These are phyloP conservation scores for Sphenopsis melanotis DNA, from an alignment of 2,797 vertebrate genomes.

Conservation along the genomic window DNA sequence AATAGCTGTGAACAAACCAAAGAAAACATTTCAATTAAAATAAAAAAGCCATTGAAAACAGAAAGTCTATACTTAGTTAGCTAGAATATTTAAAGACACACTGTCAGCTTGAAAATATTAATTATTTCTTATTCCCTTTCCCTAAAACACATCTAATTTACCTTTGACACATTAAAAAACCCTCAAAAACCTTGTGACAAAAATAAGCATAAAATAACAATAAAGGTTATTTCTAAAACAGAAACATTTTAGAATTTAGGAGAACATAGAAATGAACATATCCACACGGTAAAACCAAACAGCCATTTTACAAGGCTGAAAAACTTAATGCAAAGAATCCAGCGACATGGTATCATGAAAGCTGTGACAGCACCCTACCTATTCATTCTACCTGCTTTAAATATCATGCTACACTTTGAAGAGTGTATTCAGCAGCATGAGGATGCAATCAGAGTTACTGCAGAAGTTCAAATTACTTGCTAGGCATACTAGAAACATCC, in stretches of 20 bases:
- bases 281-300: background rate
- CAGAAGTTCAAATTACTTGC: background rate
- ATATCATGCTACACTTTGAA: background rate
- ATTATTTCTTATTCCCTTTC: background rate
- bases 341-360: background rate
- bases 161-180: accelerated
- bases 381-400: background rate
- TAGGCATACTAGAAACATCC: background rate
- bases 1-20: conserved; percentile 66
- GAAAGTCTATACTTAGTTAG: background rate
- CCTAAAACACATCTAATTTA: background rate
- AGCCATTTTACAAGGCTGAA: background rate
- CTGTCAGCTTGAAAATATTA: background rate
- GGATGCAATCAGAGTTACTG: background rate
- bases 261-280: background rate
- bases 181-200: background rate
- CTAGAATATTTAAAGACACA: conserved; percentile 6
- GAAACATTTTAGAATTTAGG: background rate
- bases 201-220: background rate
- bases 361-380: background rate
- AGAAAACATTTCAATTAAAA: conserved; percentile 27
- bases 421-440: background rate
- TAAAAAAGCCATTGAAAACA: conserved; percentile 10
- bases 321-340: background rate
- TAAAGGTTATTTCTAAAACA: background rate